Conservation (phyloP, 2,888 invertebrate species). For the Macrosiphum euphorbiae region DNA sequence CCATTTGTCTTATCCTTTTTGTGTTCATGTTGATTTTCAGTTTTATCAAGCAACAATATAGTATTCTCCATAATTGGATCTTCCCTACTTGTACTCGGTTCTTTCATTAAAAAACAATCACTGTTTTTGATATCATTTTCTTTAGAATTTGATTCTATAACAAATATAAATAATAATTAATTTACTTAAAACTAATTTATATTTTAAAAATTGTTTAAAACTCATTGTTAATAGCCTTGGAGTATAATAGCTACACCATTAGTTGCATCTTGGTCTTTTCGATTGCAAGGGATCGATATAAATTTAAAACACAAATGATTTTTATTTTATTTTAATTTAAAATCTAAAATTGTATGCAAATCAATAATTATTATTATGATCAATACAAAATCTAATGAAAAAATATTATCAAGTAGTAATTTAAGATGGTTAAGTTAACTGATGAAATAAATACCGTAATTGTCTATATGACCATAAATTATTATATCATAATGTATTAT, state of each 20-base stretch:
- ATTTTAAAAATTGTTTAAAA: background rate
- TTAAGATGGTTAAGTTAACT: background rate
- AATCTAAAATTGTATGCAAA: background rate
- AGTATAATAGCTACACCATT: background rate
- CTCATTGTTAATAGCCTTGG: background rate
- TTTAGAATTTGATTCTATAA: no score
- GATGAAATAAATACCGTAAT: background rate
- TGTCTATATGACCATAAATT: no score
- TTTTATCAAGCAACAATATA: background rate
- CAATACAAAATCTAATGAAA: background rate
- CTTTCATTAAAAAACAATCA: background rate
- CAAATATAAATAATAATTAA: background rate
- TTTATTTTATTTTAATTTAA: background rate
- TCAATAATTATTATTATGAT: background rate
- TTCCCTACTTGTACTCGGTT: background rate
- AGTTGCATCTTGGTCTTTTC: background rate
- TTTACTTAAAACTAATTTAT: background rate
- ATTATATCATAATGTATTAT: background rate
- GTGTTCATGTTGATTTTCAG: background rate
- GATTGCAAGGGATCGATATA: background rate
- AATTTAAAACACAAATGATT: background rate
- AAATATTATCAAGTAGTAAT: background rate
- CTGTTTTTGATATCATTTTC: background rate
- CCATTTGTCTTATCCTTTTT: background rate
- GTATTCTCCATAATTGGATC: background rate